Evolutionary conservation across 2,113 vertebrate genomes (phyloP), one percentile per base, ranked within the genome.

Genomic region (Zosterops hypoxanthus): DNA sequence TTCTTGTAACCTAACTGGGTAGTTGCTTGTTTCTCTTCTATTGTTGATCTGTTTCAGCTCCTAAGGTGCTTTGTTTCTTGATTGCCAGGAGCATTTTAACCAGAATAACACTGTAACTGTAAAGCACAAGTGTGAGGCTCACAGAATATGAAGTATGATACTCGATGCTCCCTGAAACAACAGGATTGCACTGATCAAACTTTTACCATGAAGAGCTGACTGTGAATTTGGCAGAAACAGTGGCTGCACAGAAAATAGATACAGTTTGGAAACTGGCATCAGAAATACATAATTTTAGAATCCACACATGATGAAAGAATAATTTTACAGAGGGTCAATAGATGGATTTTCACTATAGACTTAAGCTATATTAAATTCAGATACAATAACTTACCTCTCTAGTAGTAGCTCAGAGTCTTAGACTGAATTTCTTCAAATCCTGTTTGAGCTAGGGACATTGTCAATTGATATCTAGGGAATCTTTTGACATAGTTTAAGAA

Each of bases 131-230:
- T 71, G 8, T 3, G 6, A 47, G 25, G 8, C 2, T 1, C 28
- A 22, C 26, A 41, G 70, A 72, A 66, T 24, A 9, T 0, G 0
- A 28, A 55, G 10, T 4, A 3, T 19, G 44, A 21, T 52, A 6
- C 71, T 75, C 15, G 0, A 8, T 14, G 5, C 18, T 55, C 25
- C 33, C 29, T 44, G 42, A 36, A n/a, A 36, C 31, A 80, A 19
- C 19, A 52, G 69, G 42, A 63, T 50, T 0, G 0, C 4, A 3
- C 33, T 44, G 41, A 21, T 20, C 20, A 60, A 71, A 50, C 7
- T 68, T 24, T 63, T 59, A 11, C 23, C 11, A 16, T 36, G 33
- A 25, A 59, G 23, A 69, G 10, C 41, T 73, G 46, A 61, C 55
- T 24, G 10, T 41, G 69, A 47, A 81, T 87, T 91, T 55, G 56